Conservation (phyloP, 2,797 vertebrate genomes). For the Eleutherodactylus coqui region DNA sequence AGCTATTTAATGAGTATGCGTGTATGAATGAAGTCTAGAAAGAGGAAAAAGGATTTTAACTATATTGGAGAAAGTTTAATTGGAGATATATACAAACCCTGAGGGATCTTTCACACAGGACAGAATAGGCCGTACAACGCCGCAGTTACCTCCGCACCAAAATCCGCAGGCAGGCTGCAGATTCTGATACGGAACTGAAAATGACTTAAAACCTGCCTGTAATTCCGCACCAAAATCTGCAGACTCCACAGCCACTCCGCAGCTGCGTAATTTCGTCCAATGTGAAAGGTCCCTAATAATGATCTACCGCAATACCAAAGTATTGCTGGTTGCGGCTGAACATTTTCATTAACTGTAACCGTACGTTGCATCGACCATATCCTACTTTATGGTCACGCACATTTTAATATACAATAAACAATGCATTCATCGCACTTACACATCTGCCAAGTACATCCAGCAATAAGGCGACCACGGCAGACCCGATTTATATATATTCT, state of each 20-base stretch:
- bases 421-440: not conserved
- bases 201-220: no score
- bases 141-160: no score
- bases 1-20: not conserved
- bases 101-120: no score
- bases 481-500: slow-evolving; percentile 28
- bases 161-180: no score
- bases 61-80: not conserved
- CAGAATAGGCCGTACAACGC: no score
- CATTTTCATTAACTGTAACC: not conserved
- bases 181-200: no score
- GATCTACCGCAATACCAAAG: not conserved
- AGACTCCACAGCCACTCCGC: no score
- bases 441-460: slow-evolving; percentile 30
- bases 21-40: not conserved
- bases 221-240: no score
- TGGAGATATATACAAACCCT: not conserved
- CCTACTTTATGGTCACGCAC: not conserved
- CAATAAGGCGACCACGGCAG: slow-evolving; percentile 14
- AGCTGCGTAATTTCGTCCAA: no score
- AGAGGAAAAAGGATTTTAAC: not conserved
- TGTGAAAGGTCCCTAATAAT: not conserved
- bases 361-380: not conserved
- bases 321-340: not conserved
- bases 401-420: slow-evolving; percentile 23